Conservation (phyloP, 1,140 invertebrate genomes). For the Macrosteles quadrilineatus region DNA sequence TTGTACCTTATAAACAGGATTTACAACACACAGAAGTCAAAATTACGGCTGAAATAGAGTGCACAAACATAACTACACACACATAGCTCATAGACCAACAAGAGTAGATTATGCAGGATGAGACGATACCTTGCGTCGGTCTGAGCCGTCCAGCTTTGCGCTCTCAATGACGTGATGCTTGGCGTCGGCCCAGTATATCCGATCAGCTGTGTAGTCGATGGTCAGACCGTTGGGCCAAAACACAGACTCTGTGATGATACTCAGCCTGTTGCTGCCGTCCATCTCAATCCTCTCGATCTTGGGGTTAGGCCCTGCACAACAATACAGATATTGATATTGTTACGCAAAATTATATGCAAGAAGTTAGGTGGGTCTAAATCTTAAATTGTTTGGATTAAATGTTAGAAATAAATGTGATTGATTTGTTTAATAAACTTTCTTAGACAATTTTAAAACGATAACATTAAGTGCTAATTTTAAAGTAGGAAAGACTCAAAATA, state of each 20-base stretch:
- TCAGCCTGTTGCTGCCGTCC: slow-evolving; percentile 73
- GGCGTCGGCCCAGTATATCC: slow-evolving; percentile 88
- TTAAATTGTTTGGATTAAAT: too few species aligned
- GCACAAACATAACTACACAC: too few species aligned
- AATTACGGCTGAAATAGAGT: too few species aligned
- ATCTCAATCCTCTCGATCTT: slow-evolving; percentile 85
- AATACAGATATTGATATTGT: slow-evolving; percentile 25
- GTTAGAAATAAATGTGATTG: too few species aligned
- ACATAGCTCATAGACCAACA: too few species aligned
- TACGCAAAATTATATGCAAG: slow-evolving; percentile 26
- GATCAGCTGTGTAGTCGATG: slow-evolving; percentile 77
- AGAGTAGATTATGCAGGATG: too few species aligned
- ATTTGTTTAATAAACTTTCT: too few species aligned
- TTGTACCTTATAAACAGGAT: too few species aligned
- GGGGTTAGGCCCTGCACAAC: slow-evolving; percentile 63
- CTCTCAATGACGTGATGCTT: slow-evolving; percentile 88
- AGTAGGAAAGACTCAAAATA: too few species aligned
- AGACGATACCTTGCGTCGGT: slow-evolving; percentile 75
- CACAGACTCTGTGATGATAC: slow-evolving; percentile 69
- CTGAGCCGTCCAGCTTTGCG: slow-evolving; percentile 77
- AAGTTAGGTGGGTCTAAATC: slow-evolving; percentile 1
- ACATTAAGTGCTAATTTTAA: too few species aligned
- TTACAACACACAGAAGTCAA: too few species aligned
- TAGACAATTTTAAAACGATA: too few species aligned
- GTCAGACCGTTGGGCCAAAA: slow-evolving; percentile 89